phyloP scores from a whole-genome alignment of 2,113 vertebrate species.

The Regulus satrapa region DNA sequence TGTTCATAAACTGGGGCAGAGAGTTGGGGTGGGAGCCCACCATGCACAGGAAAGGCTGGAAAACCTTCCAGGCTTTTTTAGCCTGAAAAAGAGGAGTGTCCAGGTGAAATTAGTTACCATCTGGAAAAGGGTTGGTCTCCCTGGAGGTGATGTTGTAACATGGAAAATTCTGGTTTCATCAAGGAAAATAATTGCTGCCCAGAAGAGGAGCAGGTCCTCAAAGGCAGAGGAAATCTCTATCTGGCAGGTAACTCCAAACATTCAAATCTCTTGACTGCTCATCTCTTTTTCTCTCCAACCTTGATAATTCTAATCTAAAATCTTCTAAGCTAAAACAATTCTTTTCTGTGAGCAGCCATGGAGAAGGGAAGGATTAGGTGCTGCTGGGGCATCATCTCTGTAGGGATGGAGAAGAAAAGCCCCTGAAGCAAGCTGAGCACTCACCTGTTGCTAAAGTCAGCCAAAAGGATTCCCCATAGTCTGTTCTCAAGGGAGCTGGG shows the following conservation, averaged over 20 bases:
- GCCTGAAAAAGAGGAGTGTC: neutral
- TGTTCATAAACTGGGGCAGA: neutral
- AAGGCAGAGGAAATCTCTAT: neutral
- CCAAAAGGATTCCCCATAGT: conserved; percentile 90
- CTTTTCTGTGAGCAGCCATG: neutral
- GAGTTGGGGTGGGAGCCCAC: neutral
- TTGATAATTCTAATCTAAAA: neutral
- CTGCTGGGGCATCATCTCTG: neutral
- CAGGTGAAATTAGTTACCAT: no score
- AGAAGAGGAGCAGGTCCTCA: neutral
- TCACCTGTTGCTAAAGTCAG: conserved; percentile 84
- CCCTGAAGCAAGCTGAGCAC: neutral
- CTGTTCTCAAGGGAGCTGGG: conserved; percentile 64
- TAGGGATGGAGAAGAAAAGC: neutral
- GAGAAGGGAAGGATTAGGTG: neutral
- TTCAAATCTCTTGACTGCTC: neutral
- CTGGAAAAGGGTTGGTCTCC: neutral
- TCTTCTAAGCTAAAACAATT: neutral
- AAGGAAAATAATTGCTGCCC: neutral
- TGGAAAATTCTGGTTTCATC: neutral
- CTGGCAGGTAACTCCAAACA: neutral
- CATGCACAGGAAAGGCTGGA: neutral
- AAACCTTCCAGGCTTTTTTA: neutral
- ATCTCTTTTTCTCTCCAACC: neutral
- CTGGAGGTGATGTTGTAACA: neutral